phyloP scores from a whole-genome alignment of 1,140 invertebrate species.

The Ctenoplectra terminalis region DNA sequence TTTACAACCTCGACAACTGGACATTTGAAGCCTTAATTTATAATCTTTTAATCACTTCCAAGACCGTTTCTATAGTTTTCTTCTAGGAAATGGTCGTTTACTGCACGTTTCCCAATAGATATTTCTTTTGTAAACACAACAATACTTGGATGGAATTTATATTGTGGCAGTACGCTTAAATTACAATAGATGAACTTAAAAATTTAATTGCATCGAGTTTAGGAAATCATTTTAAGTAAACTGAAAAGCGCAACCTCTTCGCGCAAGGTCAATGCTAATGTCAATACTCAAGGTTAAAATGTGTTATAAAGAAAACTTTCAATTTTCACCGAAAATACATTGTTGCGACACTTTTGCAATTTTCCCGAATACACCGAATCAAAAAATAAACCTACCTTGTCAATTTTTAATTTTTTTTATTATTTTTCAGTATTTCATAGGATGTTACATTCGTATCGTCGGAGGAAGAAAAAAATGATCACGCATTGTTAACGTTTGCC shows the following conservation, averaged over 20 bases:
- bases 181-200: background rate
- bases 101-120: background rate
- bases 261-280: constrained; percentile 51
- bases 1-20: background rate
- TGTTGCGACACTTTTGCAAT: background rate
- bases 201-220: background rate
- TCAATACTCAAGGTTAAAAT: constrained; percentile 48
- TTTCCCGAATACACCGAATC: too few species aligned
- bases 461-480: background rate
- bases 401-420: background rate
- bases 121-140: background rate
- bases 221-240: background rate
- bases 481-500: background rate
- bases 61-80: too few species aligned
- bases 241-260: constrained; percentile 17
- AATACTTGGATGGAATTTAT: background rate
- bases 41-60: background rate
- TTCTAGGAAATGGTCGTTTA: background rate
- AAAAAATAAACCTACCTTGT: too few species aligned
- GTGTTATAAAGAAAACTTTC: constrained; percentile 1
- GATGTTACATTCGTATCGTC: background rate
- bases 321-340: background rate
- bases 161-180: background rate
- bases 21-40: background rate
- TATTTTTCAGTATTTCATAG: background rate